Evolutionary conservation across 1,140 invertebrate species (phyloP).

Genomic region (Aethina tumida): DNA sequence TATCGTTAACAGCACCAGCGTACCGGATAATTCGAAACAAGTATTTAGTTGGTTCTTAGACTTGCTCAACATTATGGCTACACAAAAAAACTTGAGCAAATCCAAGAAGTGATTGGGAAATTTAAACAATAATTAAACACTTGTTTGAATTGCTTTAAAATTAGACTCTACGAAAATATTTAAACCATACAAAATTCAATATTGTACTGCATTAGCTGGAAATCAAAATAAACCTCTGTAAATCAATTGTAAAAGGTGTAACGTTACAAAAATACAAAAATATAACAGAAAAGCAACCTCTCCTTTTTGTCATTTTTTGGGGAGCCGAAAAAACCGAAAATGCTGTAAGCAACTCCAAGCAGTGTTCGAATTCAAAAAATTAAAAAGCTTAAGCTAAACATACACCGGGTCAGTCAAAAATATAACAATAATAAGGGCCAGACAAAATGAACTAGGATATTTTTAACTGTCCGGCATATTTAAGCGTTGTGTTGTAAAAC

Average conservation of each 20-base stretch:
- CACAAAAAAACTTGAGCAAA: not conserved
- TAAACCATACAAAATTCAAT: too few relatives aligned
- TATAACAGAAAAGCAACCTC: slow-evolving; percentile 18
- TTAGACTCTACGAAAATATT: slow-evolving; percentile 3
- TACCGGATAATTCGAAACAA: slow-evolving; percentile 1
- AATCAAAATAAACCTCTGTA: slow-evolving; percentile 11
- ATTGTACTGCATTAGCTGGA: slow-evolving; percentile 15
- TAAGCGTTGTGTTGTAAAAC: slow-evolving; percentile 3
- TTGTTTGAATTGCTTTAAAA: not conserved
- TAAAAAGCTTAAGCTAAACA: too few relatives aligned
- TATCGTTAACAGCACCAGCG: slow-evolving; percentile 2
- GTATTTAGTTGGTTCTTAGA: not conserved
- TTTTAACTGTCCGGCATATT: too few relatives aligned
- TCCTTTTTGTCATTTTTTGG: slow-evolving; percentile 14
- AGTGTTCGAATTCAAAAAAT: too few relatives aligned
- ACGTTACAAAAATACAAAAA: slow-evolving; percentile 11
- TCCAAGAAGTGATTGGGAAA: not conserved
- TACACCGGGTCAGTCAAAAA: too few relatives aligned
- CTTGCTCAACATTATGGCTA: not conserved
- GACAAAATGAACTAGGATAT: too few relatives aligned
- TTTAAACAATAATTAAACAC: slow-evolving; percentile 1
- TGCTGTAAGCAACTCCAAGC: slow-evolving; percentile 12
- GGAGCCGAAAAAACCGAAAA: slow-evolving; percentile 15
- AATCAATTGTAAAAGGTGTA: slow-evolving; percentile 8
- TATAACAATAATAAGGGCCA: too few relatives aligned